Base-by-base conservation (phyloP, 2,113 vertebrate species). In the Cyrtonyx montezumae region DNA sequence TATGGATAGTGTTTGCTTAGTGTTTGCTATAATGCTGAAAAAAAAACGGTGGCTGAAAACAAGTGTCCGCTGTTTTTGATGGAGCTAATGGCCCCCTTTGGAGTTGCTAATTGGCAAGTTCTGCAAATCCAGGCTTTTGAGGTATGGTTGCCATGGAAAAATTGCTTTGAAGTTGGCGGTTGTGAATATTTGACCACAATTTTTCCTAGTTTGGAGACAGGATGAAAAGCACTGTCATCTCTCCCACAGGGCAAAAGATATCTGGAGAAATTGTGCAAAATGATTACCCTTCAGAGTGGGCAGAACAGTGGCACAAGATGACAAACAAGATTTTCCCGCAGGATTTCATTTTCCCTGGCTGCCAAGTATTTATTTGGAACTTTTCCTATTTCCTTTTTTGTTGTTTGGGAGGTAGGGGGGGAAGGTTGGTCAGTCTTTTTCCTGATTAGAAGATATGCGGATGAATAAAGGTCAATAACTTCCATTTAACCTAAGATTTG, bases 101-200 rank as follows among this genome's bases (percentile, higher is more conserved):
- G 97, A 98, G 97, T 94, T 98, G 97, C 96, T 99, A 99, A 99
- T 99, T 99, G 98, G 98, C 97, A 98, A 98, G 98, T 97, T 97
- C 95, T 97, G 97, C 96, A 97, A 87, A 96, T 91, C 66, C 77
- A 84, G 96, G 96, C 97, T 98, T 98, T 98, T 97, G 97, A 98
- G 97, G 95, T 97, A 95, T 18, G 28, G 97, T 98, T 98, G 97
- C 98, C 97, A 98, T 98, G 97, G 97, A 97, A 97, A 97, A 97
- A 97, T 82, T 91, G 79, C 98, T 99, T 98, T 99, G 98, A 99
- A 98, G 97, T 98, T 98, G 96, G 96, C 97, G 97, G 96, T 98
- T 97, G 93, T 97, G 96, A 98, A 96, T 97, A 97, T 97, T 95
- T 95, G 97, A 98, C 96, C 97, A 96, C 75, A 87, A 93, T 97